A percentile compares a stretch with the other conserved stretches of the same genome.
phyloP scores from a whole-genome alignment of 2,888 invertebrate genomes.

The Erynnis tages region DNA sequence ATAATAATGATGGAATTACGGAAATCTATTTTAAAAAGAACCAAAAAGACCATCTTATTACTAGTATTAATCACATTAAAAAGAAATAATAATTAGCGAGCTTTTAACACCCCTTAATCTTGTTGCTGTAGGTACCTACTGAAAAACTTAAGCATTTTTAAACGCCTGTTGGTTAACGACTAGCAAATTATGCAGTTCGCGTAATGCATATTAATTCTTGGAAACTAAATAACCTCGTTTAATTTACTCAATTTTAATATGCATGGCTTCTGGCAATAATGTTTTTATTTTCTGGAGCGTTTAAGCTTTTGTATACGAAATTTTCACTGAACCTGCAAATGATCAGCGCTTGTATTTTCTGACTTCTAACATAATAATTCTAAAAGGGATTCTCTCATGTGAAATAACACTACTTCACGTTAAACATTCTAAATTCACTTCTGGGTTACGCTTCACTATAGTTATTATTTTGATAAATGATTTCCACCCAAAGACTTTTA shows the following conservation, averaged over 20 bases:
- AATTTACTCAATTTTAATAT: slow-evolving; percentile 6
- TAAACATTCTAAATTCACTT: no score
- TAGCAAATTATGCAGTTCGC: slow-evolving; percentile 23
- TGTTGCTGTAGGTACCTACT: neutral
- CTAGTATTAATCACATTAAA: neutral
- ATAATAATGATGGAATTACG: no score
- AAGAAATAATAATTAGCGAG: neutral
- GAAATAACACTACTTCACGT: no score
- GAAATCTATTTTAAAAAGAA: no score
- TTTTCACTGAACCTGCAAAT: no score
- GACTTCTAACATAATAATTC: no score
- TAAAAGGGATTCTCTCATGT: no score
- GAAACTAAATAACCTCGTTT: slow-evolving; percentile 17
- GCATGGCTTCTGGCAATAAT: slow-evolving; percentile 4
- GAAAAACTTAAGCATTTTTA: slow-evolving; percentile 6
- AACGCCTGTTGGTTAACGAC: slow-evolving; percentile 20
- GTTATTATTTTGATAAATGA: no score
- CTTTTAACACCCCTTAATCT: neutral
- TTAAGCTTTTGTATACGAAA: neutral
- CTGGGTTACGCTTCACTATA: no score
- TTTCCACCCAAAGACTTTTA: no score
- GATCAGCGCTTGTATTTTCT: no score
- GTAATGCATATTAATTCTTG: slow-evolving; percentile 23
- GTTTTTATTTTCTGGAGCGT: neutral
- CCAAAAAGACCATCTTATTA: neutral